A percentile compares a stretch with the other conserved stretches of the same genome.
Conservation (phyloP, 92 coral and sea anemone species). For the Porites lobata region DNA sequence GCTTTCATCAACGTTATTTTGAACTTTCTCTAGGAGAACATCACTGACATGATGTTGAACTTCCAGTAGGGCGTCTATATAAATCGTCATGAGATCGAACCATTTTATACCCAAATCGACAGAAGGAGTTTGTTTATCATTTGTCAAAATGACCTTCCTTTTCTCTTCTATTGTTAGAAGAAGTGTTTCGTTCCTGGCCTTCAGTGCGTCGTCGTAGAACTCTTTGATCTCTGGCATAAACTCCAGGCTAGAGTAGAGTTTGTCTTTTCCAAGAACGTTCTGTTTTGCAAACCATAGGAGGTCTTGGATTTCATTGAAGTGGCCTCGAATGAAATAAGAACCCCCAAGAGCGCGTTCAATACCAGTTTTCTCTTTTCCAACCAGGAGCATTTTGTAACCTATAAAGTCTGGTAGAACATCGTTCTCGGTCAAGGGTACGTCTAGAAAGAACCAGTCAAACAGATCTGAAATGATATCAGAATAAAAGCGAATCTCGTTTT, state of each 20-base stretch:
- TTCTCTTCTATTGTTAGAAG: conserved; percentile 16
- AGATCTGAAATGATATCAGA: conserved; percentile 57
- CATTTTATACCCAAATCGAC: conserved; percentile 40
- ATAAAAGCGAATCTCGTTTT: conserved; percentile 61
- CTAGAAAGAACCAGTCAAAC: conserved; percentile 58
- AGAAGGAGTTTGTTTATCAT: conserved; percentile 23
- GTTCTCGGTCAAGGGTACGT: neutral
- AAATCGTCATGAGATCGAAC: conserved; percentile 71
- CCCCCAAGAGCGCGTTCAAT: conserved; percentile 85
- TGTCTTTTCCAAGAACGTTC: conserved; percentile 55
- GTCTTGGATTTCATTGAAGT: conserved; percentile 56
- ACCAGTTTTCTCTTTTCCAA: conserved; percentile 73
- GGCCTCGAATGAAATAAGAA: conserved; percentile 72
- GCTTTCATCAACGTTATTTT: conserved; percentile 19
- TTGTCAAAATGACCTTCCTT: conserved; percentile 55
- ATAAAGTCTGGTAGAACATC: conserved; percentile 44
- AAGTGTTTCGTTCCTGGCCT: neutral
- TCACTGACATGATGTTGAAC: conserved; percentile 65
- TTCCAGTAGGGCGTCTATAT: conserved; percentile 61
- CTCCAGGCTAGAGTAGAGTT: conserved; percentile 47
- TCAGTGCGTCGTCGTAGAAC: conserved; percentile 19
- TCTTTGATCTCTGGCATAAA: conserved; percentile 59
- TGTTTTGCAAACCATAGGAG: conserved; percentile 68
- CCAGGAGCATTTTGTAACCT: conserved; percentile 74
- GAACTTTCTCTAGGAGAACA: conserved; percentile 15